These are phyloP conservation scores for Rotaria macrura DNA, from an alignment of 2,888 invertebrate genomes.

Conservation along the genomic window DNA sequence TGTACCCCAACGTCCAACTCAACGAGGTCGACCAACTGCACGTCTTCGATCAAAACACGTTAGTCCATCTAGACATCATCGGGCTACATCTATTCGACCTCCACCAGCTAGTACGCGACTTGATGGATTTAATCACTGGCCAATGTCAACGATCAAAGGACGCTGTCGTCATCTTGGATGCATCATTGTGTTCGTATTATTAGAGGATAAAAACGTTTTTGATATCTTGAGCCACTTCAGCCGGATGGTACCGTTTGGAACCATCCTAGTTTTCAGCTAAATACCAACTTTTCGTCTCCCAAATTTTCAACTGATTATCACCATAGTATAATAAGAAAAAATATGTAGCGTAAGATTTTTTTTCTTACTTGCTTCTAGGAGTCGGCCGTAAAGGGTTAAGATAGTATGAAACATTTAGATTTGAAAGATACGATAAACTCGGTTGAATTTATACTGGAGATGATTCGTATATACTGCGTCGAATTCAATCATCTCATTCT, in stretches of 20 bases:
- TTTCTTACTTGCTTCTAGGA: not conserved
- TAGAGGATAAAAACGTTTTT: not conserved
- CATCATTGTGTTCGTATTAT: not conserved
- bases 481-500: no score
- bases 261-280: not conserved
- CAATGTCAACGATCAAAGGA: not conserved
- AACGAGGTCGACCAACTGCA: not conserved
- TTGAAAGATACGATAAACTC: no score
- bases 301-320: not conserved
- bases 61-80: not conserved
- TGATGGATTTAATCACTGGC: not conserved
- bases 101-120: not conserved
- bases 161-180: not conserved
- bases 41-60: not conserved
- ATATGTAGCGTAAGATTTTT: not conserved
- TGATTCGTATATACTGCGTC: no score
- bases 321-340: not conserved
- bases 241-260: not conserved
- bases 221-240: not conserved
- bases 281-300: not conserved
- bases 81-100: not conserved
- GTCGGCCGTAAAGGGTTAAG: not conserved
- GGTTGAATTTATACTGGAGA: no score
- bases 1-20: not conserved
- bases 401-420: no score